These are phyloP conservation scores for Anoplopoma fimbria DNA, from an alignment of 2,113 vertebrate species.

Conservation along the genomic window DNA sequence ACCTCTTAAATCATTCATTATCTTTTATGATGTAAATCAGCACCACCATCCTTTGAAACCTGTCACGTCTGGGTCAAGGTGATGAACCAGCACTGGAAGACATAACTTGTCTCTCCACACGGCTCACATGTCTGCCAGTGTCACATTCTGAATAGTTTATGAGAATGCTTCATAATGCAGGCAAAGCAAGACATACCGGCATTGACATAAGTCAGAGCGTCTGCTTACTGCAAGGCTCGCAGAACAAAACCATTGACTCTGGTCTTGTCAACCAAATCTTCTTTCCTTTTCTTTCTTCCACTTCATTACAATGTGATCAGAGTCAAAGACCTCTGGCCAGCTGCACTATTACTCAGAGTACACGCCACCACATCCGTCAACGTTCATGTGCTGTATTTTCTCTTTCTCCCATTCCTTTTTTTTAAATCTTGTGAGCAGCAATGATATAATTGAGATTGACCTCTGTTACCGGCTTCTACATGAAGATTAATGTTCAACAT, in stretches of 20 bases:
- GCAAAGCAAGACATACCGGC: neutral
- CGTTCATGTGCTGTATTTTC: slow-evolving; percentile 31
- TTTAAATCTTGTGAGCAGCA: slow-evolving; percentile 28
- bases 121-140: neutral
- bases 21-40: neutral
- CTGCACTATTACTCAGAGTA: slow-evolving; percentile 35
- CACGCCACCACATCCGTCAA: slow-evolving; percentile 46
- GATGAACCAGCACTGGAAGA: neutral
- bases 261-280: slow-evolving; percentile 40
- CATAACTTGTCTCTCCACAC: neutral
- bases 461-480: slow-evolving; percentile 28
- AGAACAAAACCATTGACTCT: slow-evolving; percentile 46
- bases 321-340: slow-evolving; percentile 38
- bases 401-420: slow-evolving; percentile 12
- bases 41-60: neutral
- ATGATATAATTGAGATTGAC: slow-evolving; percentile 48
- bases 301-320: slow-evolving; percentile 32
- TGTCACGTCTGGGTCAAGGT: slow-evolving; percentile 12
- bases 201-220: neutral
- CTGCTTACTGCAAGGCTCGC: slow-evolving; percentile 26
- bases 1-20: neutral
- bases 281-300: slow-evolving; percentile 23
- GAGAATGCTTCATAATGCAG: slow-evolving; percentile 23
- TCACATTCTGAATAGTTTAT: slow-evolving; percentile 12
- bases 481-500: slow-evolving; percentile 14